These are phyloP conservation scores for Tragelaphus scriptus DNA, from an alignment of 2,113 vertebrate species.

Conservation along the genomic window DNA sequence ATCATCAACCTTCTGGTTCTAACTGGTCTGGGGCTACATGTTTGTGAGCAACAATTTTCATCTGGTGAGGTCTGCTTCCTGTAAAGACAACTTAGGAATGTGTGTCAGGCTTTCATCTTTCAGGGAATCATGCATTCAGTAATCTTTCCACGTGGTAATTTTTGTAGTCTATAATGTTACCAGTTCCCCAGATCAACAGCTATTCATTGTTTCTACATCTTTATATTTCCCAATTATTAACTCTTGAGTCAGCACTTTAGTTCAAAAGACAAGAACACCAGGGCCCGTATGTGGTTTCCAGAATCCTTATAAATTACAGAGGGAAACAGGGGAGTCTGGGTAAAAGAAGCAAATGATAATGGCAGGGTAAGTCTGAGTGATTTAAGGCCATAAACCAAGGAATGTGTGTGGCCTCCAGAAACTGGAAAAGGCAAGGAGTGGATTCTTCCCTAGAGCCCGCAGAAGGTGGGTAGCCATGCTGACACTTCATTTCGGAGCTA, in stretches of 20 bases:
- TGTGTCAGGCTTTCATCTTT: not conserved
- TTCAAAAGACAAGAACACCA: not conserved
- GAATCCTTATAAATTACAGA: not conserved
- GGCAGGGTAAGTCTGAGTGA: no score
- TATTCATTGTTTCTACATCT: not conserved
- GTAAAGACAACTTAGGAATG: not conserved
- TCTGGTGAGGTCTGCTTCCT: not conserved
- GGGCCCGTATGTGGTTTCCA: rapidly evolving
- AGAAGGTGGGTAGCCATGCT: not conserved
- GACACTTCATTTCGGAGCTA: not conserved
- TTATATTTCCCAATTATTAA: not conserved
- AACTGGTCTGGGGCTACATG: not conserved
- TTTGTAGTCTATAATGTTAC: not conserved
- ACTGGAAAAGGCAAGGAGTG: not conserved
- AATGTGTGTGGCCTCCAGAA: not conserved
- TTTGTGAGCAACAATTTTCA: not conserved
- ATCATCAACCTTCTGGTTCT: not conserved
- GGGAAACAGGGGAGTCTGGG: not conserved
- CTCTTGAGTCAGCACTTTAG: not conserved
- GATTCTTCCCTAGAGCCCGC: not conserved
- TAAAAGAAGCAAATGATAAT: not conserved
- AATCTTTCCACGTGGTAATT: not conserved
- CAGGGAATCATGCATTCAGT: not conserved
- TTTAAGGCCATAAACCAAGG: no score
- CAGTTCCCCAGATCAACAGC: not conserved